Evolutionary conservation across 2,797 vertebrate species (phyloP), one percentile per base, ranked within the genome.

Genomic region (Anguilla marmorata): DNA sequence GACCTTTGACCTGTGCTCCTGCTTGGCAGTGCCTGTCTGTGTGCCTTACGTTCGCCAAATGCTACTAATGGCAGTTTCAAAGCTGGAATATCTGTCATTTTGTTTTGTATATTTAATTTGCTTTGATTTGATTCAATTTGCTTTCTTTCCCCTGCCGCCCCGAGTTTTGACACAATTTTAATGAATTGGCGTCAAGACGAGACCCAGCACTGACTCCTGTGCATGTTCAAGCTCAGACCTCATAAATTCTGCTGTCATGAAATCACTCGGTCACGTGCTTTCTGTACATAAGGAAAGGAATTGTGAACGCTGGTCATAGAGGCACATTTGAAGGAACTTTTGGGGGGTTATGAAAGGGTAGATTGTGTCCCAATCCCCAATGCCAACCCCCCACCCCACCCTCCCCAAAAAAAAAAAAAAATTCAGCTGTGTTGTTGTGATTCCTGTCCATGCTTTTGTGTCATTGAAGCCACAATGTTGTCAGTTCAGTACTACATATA

Each of bases 1-100:
- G 91, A 94, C 93, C 90, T 92, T 93, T 94, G 80, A 52, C 93
- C 93, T 95, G 90, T 94, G 93, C 95, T 94, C 90, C 89, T 90
- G 90, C 92, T 95, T 93, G 87, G 14, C 74, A 69, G 37, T 88
- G 84, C 37, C 84, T 86, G 72, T 48, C 91, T 93, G 85, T 85
- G 9, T 86, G 87, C 85, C 76, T 85, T 93, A 85, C 85, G 63
- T 92, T 88, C 89, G 87, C 89, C 87, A 88, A 90, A 92, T 87
- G 83, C 89, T 84, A 84, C 91, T 89, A 83, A 86, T 90, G 90
- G 24, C 74, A 12, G 33, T 87, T 93, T 92, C 24, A 91, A 89
- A 93, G 85, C 90, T 90, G 90, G 90, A 69, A 69, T 69, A 69
- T 5, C n/a, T 69, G 91, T 79, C 85, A 86, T 82, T 37, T 88